These are phyloP conservation scores for Drosophila pseudoananassae DNA, from an alignment of 1,140 invertebrate genomes.

Conservation along the genomic window DNA sequence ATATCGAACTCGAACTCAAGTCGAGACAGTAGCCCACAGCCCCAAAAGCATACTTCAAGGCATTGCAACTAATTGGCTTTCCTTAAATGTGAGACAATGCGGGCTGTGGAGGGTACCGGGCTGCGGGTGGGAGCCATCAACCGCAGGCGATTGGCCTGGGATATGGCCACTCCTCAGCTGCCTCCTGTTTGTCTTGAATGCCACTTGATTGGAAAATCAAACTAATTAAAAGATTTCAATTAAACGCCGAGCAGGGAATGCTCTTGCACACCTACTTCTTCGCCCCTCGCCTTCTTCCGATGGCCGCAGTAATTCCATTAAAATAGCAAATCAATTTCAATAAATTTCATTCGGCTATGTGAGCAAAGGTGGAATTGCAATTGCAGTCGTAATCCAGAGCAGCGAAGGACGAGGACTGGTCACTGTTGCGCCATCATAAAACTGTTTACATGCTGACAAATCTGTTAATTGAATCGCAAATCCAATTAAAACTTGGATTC, in stretches of 20 bases:
- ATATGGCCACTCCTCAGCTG: conserved; percentile 16
- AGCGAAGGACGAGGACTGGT: conserved; percentile 17
- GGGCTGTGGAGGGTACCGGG: background rate
- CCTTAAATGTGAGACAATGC: conserved; percentile 59
- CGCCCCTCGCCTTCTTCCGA: conserved; percentile 1
- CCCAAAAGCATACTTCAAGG: conserved; percentile 63
- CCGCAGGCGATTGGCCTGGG: conserved; percentile 17
- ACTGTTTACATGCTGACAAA: conserved; percentile 80
- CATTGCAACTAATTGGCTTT: conserved; percentile 80
- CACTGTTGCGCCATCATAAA: conserved; percentile 62
- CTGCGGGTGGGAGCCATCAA: conserved; percentile 8
- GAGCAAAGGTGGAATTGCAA: conserved; percentile 50
- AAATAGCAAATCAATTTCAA: conserved; percentile 80
- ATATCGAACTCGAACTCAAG: conserved; percentile 47
- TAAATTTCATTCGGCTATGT: conserved; percentile 64
- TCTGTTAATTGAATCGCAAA: conserved; percentile 84
- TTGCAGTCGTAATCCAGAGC: conserved; percentile 20
- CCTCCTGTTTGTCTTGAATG: conserved; percentile 47
- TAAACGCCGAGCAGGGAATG: conserved; percentile 69
- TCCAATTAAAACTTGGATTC: conserved; percentile 84
- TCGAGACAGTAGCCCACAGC: conserved; percentile 36
- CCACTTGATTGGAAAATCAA: conserved; percentile 83
- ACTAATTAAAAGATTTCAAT: conserved; percentile 84
- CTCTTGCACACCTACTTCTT: background rate
- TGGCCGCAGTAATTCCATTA: conserved; percentile 68